phyloP scores from a whole-genome alignment of 2,113 vertebrate genomes.

The Neodontobutis hainanensis region DNA sequence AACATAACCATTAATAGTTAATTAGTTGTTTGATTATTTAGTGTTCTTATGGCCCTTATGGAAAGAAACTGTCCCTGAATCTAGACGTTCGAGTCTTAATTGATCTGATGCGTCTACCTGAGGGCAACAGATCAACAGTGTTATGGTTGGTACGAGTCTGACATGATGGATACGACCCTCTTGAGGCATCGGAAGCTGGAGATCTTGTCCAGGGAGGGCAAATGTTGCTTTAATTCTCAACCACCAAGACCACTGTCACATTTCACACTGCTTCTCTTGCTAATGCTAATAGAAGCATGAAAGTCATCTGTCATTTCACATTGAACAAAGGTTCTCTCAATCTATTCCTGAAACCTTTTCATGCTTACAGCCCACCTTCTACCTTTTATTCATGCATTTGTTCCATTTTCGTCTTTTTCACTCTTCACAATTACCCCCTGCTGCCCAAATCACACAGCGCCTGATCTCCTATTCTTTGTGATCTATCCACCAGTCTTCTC shows the following conservation, averaged over 20 bases:
- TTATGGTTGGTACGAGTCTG: no score
- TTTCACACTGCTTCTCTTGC: conserved; percentile 9
- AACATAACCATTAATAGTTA: no score
- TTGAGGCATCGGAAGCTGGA: no score
- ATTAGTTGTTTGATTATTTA: no score
- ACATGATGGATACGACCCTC: no score
- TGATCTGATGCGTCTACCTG: no score
- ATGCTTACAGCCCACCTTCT: not conserved
- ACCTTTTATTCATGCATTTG: conserved; percentile 22
- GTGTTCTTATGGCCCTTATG: no score
- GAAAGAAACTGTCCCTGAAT: no score
- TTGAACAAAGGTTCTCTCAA: conserved; percentile 20
- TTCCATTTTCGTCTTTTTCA: conserved; percentile 31
- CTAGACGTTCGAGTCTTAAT: no score
- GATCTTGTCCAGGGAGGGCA: not conserved
- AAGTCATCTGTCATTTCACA: conserved; percentile 37
- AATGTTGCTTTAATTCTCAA: not conserved
- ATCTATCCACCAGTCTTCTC: conserved; percentile 40
- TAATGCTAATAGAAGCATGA: conserved; percentile 20
- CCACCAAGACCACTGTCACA: not conserved
- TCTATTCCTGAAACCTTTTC: conserved; percentile 11
- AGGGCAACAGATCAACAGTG: no score
- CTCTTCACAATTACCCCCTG: conserved; percentile 26
- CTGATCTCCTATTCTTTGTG: conserved; percentile 53
- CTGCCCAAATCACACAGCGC: conserved; percentile 37